These are phyloP conservation scores for Eupeodes luniger DNA, from an alignment of 2,888 invertebrate genomes.

Conservation along the genomic window DNA sequence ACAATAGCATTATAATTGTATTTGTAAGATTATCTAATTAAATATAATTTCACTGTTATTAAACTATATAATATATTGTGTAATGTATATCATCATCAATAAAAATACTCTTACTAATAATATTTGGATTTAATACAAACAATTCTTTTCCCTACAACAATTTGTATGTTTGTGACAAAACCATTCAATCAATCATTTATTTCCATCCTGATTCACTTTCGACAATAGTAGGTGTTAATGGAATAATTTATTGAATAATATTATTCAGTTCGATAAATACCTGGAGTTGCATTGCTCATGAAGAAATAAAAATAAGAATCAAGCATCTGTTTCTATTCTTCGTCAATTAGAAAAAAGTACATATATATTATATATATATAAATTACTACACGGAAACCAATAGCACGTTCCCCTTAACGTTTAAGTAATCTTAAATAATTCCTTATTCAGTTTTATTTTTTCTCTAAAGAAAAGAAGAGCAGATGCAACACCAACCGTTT, in stretches of 20 bases:
- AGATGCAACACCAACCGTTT: constrained; percentile 18
- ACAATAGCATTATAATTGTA: no score
- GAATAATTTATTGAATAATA: not conserved
- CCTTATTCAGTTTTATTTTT: not conserved
- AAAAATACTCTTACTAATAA: no score
- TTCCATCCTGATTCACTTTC: no score
- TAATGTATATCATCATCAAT: no score
- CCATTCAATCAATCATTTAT: no score
- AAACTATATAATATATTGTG: no score
- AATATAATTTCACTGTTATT: no score
- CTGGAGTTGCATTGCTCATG: not conserved
- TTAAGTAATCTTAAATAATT: constrained; percentile 14
- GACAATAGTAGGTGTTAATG: not conserved
- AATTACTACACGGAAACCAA: constrained; percentile 54
- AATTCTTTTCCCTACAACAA: no score
- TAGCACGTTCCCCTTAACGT: constrained; percentile 15
- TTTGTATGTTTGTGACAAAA: no score
- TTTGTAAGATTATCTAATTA: no score
- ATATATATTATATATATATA: not conserved
- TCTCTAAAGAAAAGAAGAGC: not conserved
- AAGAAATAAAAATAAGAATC: constrained; percentile 16
- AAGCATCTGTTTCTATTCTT: constrained; percentile 57
- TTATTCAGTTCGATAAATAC: not conserved
- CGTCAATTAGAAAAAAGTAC: constrained; percentile 43
- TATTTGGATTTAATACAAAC: no score